These are phyloP conservation scores for Gonioctena quinquepunctata DNA, from an alignment of 1,140 invertebrate genomes.

Conservation along the genomic window DNA sequence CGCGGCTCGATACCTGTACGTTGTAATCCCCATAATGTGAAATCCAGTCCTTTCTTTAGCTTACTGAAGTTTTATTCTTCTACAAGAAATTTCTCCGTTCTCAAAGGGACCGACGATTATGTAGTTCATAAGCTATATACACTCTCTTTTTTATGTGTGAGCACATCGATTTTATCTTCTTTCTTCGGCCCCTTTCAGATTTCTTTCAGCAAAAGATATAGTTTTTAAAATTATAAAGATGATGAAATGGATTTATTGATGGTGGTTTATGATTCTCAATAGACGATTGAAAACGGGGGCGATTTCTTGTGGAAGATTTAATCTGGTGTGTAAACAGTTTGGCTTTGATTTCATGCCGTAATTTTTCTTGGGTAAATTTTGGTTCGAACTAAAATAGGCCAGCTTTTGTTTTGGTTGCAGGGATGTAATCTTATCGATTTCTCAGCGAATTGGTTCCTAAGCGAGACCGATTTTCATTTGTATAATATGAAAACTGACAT, in stretches of 20 bases:
- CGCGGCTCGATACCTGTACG: conserved; percentile 46
- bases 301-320: not conserved
- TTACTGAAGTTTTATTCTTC: conserved; percentile 47
- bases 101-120: conserved; percentile 47
- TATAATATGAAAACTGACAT: too few species aligned
- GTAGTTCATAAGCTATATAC: conserved; percentile 38
- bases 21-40: conserved; percentile 52
- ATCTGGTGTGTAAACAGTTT: not conserved
- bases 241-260: conserved; percentile 8
- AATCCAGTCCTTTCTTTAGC: conserved; percentile 46
- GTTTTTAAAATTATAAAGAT: not conserved
- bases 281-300: not conserved
- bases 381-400: too few species aligned
- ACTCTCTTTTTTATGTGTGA: conserved; percentile 32
- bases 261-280: conserved; percentile 8
- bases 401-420: too few species aligned
- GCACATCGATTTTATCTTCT: conserved; percentile 17
- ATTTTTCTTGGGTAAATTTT: not conserved
- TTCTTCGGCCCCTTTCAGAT: not conserved
- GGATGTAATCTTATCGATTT: too few species aligned
- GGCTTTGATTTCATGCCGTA: not conserved
- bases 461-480: too few species aligned
- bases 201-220: conserved; percentile 1
- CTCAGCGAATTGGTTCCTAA: too few species aligned
- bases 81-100: conserved; percentile 36